Conservation (phyloP, 1,140 invertebrate species). For the Plectus sambesii region DNA sequence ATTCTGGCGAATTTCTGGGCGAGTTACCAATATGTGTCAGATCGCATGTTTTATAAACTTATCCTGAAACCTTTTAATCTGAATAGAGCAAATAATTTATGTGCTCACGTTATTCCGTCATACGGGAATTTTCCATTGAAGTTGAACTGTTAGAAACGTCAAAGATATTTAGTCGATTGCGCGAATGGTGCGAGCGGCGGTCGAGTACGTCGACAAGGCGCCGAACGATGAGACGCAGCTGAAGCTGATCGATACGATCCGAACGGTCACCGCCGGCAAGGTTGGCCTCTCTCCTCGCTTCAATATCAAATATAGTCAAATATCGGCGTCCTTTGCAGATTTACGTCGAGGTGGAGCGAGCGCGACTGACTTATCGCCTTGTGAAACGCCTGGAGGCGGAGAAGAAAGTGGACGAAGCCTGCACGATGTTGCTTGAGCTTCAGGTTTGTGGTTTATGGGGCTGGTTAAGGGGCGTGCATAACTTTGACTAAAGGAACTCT, state of each 20-base stretch:
- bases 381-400: constrained; percentile 86
- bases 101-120: no score
- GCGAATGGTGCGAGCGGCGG: constrained; percentile 98
- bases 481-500: no score
- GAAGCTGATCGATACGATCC: constrained; percentile 86
- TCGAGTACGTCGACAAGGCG: constrained; percentile 81
- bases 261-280: constrained; percentile 91
- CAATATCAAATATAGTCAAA: constrained; percentile 8
- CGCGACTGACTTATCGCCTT: constrained; percentile 80
- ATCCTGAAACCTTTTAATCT: no score
- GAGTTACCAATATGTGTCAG: no score
- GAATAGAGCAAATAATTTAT: no score
- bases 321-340: constrained; percentile 58
- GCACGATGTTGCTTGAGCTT: constrained; percentile 83
- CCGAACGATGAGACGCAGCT: constrained; percentile 77
- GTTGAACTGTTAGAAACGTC: constrained; percentile 9
- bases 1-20: no score
- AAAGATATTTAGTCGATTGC: constrained; percentile 61
- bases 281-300: constrained; percentile 88
- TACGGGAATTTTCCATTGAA: background rate
- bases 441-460: constrained; percentile 53
- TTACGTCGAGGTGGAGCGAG: constrained; percentile 97
- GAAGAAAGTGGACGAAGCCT: constrained; percentile 75
- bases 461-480: no score
- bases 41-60: no score